These are phyloP conservation scores for Meganola albula DNA, from an alignment of 2,888 invertebrate species.

Conservation along the genomic window DNA sequence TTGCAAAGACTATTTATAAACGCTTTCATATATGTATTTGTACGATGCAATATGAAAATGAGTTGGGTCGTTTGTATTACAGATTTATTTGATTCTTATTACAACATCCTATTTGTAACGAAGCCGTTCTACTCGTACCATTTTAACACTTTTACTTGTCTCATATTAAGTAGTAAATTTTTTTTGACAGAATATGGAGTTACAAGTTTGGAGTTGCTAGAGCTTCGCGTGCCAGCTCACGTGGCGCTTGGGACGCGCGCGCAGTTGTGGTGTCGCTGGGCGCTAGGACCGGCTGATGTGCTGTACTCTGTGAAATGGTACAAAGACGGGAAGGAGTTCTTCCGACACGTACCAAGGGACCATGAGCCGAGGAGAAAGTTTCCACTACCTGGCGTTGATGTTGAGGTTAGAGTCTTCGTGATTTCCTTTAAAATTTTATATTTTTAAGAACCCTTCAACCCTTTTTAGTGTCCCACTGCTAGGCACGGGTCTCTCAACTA, in stretches of 20 bases:
- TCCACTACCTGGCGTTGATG: constrained; percentile 87
- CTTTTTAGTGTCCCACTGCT: too few relatives aligned
- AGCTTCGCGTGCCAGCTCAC: constrained; percentile 88
- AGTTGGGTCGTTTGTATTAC: too few relatives aligned
- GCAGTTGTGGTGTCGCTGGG: constrained; percentile 87
- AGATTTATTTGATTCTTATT: too few relatives aligned
- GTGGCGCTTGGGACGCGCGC: constrained; percentile 88
- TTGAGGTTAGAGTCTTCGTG: constrained; percentile 81
- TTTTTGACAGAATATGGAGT: constrained; percentile 48
- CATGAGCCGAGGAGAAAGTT: constrained; percentile 89
- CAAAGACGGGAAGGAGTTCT: constrained; percentile 93
- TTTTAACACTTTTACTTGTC: too few relatives aligned
- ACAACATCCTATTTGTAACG: too few relatives aligned
- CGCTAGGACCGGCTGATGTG: constrained; percentile 85
- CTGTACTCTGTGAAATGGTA: constrained; percentile 95
- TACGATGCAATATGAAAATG: neutral
- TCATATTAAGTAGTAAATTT: too few relatives aligned
- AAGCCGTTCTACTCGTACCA: too few relatives aligned
- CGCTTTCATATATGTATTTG: constrained; percentile 8
- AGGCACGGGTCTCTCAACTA: too few relatives aligned
- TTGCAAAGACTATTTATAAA: constrained; percentile 29
- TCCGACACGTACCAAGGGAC: constrained; percentile 90
- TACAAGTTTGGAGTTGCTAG: constrained; percentile 81
- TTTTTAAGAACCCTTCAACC: too few relatives aligned
- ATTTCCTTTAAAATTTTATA: too few relatives aligned